A percentile compares a stretch with the other conserved stretches of the same genome.
These are phyloP conservation scores for Oncorhynchus clarkii DNA, from an alignment of 2,113 vertebrate species.

Conservation along the genomic window DNA sequence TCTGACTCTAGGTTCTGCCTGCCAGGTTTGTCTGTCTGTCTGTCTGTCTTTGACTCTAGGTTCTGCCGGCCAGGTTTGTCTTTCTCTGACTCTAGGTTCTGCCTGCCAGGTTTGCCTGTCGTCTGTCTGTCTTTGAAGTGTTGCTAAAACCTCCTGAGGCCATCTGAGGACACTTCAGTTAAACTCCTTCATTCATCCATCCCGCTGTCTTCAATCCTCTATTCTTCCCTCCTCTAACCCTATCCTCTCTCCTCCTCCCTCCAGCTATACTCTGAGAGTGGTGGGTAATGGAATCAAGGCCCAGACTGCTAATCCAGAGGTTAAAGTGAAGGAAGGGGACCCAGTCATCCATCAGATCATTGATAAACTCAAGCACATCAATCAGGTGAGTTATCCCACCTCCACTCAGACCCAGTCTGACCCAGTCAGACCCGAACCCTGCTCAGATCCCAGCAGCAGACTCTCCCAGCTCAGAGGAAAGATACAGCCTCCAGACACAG, in stretches of 20 bases:
- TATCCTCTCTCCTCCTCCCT: background rate
- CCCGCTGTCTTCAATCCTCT: background rate
- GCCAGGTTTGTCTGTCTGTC: no score
- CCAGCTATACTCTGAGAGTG: conserved; percentile 82
- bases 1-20: no score
- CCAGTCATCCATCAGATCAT: conserved; percentile 85
- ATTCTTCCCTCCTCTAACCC: background rate
- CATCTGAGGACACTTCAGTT: no score
- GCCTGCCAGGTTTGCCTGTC: background rate
- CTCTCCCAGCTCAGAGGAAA: no score
- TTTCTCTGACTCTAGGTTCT: background rate
- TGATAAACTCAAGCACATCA: conserved; percentile 89
- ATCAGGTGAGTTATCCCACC: conserved; percentile 78
- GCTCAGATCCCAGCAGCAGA: no score
- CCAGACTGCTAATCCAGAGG: conserved; percentile 84
- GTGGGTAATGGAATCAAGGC: conserved; percentile 86
- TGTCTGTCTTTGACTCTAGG: no score
- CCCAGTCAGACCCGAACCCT: no score
- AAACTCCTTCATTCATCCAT: background rate
- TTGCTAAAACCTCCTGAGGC: no score
- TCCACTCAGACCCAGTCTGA: no score
- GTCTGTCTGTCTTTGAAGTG: background rate
- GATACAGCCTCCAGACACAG: no score
- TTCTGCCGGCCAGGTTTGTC: background rate
- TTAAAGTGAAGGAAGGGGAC: conserved; percentile 84